phyloP scores from a whole-genome alignment of 2,797 vertebrate species.

The Amblyraja radiata region DNA sequence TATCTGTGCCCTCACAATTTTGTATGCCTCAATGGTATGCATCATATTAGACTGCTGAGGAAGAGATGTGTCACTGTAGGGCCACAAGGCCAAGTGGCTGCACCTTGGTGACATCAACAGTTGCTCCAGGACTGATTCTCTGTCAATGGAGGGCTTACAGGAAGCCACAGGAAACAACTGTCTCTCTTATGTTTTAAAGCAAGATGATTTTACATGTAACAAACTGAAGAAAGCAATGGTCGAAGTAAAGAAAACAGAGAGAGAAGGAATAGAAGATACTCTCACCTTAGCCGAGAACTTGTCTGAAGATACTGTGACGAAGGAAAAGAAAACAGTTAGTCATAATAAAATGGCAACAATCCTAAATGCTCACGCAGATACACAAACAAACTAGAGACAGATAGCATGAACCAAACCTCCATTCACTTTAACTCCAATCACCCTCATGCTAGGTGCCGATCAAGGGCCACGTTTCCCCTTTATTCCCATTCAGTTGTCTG shows the following conservation, averaged over 20 bases:
- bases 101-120: not conserved
- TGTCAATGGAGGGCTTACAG: not conserved
- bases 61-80: not conserved
- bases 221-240: not conserved
- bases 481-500: not conserved
- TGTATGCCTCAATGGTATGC: too few species aligned
- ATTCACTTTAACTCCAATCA: not conserved
- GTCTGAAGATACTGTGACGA: slow-evolving; percentile 81
- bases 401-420: not conserved
- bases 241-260: not conserved
- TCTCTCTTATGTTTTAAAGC: not conserved
- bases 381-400: not conserved
- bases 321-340: slow-evolving; percentile 40
- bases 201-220: too few species aligned
- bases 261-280: not conserved
- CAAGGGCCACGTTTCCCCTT: not conserved
- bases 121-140: not conserved
- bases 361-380: not conserved
- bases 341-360: slow-evolving; percentile 30
- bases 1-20: too few species aligned
- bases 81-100: not conserved
- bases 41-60: not conserved
- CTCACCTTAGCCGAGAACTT: slow-evolving; percentile 95
- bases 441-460: not conserved
- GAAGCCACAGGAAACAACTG: not conserved